Evolutionary conservation across 2,888 invertebrate genomes (phyloP).

Genomic region (Euspilapteryx auroguttella): DNA sequence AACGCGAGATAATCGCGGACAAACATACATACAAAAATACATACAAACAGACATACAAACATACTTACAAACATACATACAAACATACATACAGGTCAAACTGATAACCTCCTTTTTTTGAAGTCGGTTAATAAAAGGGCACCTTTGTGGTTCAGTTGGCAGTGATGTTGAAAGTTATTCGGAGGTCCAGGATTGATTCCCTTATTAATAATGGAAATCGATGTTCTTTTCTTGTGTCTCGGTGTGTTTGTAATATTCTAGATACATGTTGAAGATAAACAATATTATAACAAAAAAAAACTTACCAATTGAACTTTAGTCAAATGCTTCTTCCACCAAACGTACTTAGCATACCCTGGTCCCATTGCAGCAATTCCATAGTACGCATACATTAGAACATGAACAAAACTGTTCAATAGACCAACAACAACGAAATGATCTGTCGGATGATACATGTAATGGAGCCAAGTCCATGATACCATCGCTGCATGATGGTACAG

Average conservation of each 20-base stretch:
- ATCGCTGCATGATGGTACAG: slow-evolving; percentile 85
- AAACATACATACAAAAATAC: too few relatives aligned
- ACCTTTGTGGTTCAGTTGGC: too few relatives aligned
- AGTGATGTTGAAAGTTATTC: too few relatives aligned
- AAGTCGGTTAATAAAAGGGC: too few relatives aligned
- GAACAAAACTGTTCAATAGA: slow-evolving; percentile 74
- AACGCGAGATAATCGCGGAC: too few relatives aligned
- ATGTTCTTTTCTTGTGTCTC: background rate
- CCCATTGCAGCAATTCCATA: slow-evolving; percentile 77
- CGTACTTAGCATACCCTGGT: slow-evolving; percentile 70
- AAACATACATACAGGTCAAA: too few relatives aligned
- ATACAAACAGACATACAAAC: too few relatives aligned
- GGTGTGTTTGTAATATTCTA: background rate
- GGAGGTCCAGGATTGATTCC: too few relatives aligned
- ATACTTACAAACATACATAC: too few relatives aligned
- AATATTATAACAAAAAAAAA: slow-evolving; percentile 7
- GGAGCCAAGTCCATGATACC: slow-evolving; percentile 78
- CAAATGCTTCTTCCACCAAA: slow-evolving; percentile 89
- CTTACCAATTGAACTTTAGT: slow-evolving; percentile 78
- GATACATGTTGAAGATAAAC: background rate
- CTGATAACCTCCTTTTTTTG: too few relatives aligned
- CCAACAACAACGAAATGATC: slow-evolving; percentile 78
- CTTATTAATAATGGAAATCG: too few relatives aligned
- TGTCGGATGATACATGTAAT: slow-evolving; percentile 72
- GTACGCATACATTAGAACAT: slow-evolving; percentile 81